Evolutionary conservation across 2,888 invertebrate genomes (phyloP).

Genomic region (Folsomia candida): DNA sequence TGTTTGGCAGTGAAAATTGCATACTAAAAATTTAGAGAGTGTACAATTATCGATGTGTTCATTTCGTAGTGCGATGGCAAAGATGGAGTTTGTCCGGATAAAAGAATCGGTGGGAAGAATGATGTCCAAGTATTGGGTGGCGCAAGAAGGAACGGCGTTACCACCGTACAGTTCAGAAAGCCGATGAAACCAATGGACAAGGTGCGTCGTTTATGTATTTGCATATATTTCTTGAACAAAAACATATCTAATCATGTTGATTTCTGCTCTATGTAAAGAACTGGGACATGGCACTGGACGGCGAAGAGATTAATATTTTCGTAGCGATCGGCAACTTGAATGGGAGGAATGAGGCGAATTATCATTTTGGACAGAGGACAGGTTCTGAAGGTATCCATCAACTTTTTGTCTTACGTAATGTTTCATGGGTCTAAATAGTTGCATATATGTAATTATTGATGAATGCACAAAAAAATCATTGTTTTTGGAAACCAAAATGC

Average conservation of each 20-base stretch:
- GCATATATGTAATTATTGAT: too few species aligned
- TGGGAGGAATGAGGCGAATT: constrained; percentile 75
- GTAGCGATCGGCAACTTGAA: constrained; percentile 85
- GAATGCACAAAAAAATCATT: too few species aligned
- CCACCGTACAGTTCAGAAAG: constrained; percentile 74
- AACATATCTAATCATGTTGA: neutral
- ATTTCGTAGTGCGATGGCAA: constrained; percentile 69
- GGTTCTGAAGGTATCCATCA: neutral
- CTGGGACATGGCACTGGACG: constrained; percentile 63
- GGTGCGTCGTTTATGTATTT: too few species aligned
- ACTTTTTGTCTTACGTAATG: too few species aligned
- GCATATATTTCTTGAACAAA: neutral
- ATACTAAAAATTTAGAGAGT: neutral
- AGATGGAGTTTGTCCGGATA: constrained; percentile 82
- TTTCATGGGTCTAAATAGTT: neutral
- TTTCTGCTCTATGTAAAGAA: constrained; percentile 12
- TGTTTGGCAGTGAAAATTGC: neutral
- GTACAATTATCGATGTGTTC: neutral
- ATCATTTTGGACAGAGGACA: constrained; percentile 74
- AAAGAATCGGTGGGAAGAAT: constrained; percentile 73
- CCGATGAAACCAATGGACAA: constrained; percentile 64
- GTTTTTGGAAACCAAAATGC: neutral
- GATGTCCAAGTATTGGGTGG: constrained; percentile 74
- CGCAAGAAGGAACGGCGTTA: constrained; percentile 73
- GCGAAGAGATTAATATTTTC: constrained; percentile 74